These are phyloP conservation scores for Tor tambroides DNA, from an alignment of 2,113 vertebrate species.

Conservation along the genomic window DNA sequence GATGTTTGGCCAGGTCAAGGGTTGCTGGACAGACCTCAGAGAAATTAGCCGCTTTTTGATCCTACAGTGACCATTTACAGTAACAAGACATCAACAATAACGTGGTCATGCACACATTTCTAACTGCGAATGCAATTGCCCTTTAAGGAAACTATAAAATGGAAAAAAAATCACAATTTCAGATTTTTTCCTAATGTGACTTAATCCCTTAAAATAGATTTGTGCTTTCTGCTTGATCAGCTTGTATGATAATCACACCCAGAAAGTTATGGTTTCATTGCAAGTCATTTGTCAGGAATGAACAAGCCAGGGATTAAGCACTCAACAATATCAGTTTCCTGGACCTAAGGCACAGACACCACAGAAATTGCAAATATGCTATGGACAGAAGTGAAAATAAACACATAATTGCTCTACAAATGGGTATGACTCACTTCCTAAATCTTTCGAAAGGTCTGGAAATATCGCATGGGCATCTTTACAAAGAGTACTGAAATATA, in stretches of 20 bases:
- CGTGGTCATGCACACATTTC: not conserved
- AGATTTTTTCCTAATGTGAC: slow-evolving; percentile 35
- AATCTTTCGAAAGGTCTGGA: slow-evolving; percentile 55
- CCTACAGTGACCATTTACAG: slow-evolving; percentile 11
- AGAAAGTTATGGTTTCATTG: slow-evolving; percentile 20
- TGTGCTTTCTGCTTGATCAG: slow-evolving; percentile 42
- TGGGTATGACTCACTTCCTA: slow-evolving; percentile 58
- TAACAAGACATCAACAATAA: slow-evolving; percentile 19
- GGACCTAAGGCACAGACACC: slow-evolving; percentile 48
- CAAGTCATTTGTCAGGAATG: slow-evolving; percentile 41
- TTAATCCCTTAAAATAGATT: slow-evolving; percentile 45
- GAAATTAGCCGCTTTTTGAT: slow-evolving; percentile 31
- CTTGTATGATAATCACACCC: slow-evolving; percentile 43
- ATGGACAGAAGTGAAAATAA: slow-evolving; percentile 59
- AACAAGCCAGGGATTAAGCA: slow-evolving; percentile 47
- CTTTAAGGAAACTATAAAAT: slow-evolving; percentile 9
- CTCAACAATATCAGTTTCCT: slow-evolving; percentile 43
- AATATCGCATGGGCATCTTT: slow-evolving; percentile 56
- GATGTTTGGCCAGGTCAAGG: slow-evolving; percentile 53
- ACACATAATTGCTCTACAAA: slow-evolving; percentile 56
- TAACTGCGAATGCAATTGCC: not conserved
- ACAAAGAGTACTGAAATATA: slow-evolving; percentile 56
- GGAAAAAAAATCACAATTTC: not conserved
- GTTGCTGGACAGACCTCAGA: slow-evolving; percentile 43
- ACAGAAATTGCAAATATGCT: slow-evolving; percentile 54